Evolutionary conservation across 2,113 vertebrate genomes (phyloP).

Genomic region (Uropsilus gracilis): DNA sequence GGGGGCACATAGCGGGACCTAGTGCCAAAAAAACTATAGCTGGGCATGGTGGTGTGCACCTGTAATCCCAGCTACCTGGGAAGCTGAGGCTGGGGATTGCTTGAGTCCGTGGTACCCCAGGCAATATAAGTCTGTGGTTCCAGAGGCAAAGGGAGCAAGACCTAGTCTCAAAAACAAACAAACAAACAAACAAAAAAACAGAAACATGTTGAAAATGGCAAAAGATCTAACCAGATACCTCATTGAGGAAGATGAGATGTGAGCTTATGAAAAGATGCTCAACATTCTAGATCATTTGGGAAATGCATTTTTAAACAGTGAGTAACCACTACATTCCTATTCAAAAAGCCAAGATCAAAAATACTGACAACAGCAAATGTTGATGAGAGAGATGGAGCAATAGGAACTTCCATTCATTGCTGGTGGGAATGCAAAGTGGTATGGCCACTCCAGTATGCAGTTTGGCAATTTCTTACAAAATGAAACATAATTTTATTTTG

Average conservation of each 20-base stretch:
- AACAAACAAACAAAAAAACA: too few species aligned
- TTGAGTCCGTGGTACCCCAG: too few species aligned
- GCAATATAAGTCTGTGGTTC: too few species aligned
- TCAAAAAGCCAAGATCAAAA: not conserved
- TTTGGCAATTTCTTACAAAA: not conserved
- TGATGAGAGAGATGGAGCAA: not conserved
- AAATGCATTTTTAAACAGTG: not conserved
- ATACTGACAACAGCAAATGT: not conserved
- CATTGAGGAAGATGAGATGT: not conserved
- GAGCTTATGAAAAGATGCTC: not conserved
- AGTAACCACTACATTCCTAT: not conserved
- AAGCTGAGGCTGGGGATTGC: too few species aligned
- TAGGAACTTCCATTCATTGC: not conserved
- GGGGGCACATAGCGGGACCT: too few species aligned
- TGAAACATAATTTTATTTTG: not conserved
- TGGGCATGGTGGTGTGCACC: too few species aligned
- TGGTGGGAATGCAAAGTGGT: not conserved
- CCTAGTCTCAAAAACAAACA: too few species aligned
- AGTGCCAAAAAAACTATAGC: too few species aligned
- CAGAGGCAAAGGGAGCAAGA: too few species aligned
- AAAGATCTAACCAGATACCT: conserved; percentile 8
- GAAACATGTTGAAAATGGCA: not conserved
- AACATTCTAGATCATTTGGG: not conserved
- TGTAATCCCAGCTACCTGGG: too few species aligned
- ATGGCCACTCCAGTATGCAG: not conserved